Percentiles rank a stretch among this genome's conserved stretches.
Conservation (phyloP, 2,113 vertebrate genomes). For the Zapornia atra region DNA sequence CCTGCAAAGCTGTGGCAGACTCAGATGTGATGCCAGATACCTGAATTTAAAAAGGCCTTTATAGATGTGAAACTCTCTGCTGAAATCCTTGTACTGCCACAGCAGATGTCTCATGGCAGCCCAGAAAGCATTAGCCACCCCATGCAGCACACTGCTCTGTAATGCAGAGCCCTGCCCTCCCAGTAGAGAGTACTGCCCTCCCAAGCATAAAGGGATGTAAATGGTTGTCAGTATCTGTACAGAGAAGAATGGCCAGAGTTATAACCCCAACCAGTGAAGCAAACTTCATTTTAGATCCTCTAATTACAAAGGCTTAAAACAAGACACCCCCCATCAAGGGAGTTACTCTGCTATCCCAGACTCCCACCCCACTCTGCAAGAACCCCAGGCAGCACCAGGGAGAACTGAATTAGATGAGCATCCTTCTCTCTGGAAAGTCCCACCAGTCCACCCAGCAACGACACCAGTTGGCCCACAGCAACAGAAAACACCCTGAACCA, state of each 20-base stretch:
- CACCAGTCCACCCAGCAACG: not conserved
- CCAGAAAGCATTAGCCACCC: not conserved
- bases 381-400: fast-evolving
- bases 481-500: not conserved
- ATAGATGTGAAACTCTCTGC: not conserved
- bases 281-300: not conserved
- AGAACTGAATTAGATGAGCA: not conserved
- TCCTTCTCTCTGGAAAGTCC: not conserved
- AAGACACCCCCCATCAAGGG: not conserved
- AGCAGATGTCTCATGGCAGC: fast-evolving
- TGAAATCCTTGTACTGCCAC: not conserved
- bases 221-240: not conserved
- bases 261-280: too few species aligned
- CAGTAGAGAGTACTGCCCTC: too few species aligned
- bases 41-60: not conserved
- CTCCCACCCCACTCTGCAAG: not conserved
- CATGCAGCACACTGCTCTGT: not conserved
- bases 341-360: fast-evolving
- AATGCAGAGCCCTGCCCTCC: not conserved
- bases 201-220: not conserved
- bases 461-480: not conserved
- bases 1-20: not conserved
- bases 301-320: not conserved
- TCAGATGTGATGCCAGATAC: not conserved
- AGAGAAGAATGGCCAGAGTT: not conserved